Evolutionary conservation across 2,113 vertebrate genomes (phyloP).

Genomic region (Crotalus helleri): DNA sequence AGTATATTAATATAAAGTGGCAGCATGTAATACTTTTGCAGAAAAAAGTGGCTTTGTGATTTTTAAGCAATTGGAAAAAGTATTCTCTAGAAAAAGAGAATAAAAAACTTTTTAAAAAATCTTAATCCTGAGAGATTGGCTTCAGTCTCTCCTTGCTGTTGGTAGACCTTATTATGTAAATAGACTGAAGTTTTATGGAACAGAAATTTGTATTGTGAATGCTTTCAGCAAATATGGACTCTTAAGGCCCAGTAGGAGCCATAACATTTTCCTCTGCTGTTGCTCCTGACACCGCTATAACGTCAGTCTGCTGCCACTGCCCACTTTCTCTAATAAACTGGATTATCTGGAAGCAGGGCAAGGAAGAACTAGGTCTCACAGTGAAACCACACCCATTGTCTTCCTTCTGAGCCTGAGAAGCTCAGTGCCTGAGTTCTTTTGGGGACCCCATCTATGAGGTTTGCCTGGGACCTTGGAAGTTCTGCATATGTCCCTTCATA

Average conservation of each 20-base stretch:
- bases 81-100: not conserved
- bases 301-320: not conserved
- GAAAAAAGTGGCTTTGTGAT: not conserved
- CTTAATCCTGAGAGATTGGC: not conserved
- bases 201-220: not conserved
- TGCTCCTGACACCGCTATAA: not conserved
- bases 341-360: not conserved
- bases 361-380: not conserved
- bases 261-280: not conserved
- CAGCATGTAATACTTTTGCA: not conserved
- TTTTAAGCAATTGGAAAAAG: not conserved
- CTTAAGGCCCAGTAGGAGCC: not conserved
- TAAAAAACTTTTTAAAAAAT: not conserved
- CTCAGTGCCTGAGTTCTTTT: not conserved
- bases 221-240: not conserved
- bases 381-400: not conserved
- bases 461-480: not conserved
- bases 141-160: not conserved
- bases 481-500: not conserved
- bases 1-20: not conserved
- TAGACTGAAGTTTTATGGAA: not conserved
- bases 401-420: not conserved
- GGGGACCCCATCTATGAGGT: not conserved
- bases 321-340: not conserved
- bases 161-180: not conserved